Base-by-base conservation (phyloP, 2,888 invertebrate genomes). In the Xanthia togata region DNA sequence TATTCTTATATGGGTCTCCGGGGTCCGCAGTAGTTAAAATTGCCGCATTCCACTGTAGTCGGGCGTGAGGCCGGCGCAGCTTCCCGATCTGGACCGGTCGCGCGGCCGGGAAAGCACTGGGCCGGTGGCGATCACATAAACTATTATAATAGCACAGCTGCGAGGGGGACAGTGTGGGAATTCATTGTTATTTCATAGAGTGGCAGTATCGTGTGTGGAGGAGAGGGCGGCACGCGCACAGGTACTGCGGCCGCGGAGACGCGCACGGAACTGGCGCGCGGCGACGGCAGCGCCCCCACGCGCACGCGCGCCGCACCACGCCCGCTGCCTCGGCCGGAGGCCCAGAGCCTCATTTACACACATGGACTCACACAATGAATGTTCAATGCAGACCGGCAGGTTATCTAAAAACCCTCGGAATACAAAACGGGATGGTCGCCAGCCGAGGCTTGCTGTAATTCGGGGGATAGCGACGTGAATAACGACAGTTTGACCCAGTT, bases 21-120 rank as follows among this genome's bases (percentile, higher is more conserved):
- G 93, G 92, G 94, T 94, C 96, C 94, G 96, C 96, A 96, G 96
- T 96, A 95, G 96, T 96, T 96, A 96, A 96, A 96, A 96, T 96
- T 96, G 94, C 96, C 95, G 96, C 96, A 96, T 96, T 96, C 96
- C 96, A 93, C 93, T 94, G 94, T 94, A 94, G 93, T 92, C 94
- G 93, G 94, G 95, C 95, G 95, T 93, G 93, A 93, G 94, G 93
- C 94, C 93, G 93, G 92, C 95, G 95, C 95, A 95, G 95, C 95
- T 93, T 96, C 95, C 94, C 93, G 93, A 93, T 94, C 93, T 93
- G 94, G 95, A 95, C 95, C 95, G 95, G 95, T 95, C 93, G 94
- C 90, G 87, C 80, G 89, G 83, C 88, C 87, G 79, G 86, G 82
- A 86, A 89, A 79, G 67, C 90, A 91, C 89, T 91, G 85, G 88